These are phyloP conservation scores for Venturia canescens DNA, from an alignment of 1,140 invertebrate genomes.

Conservation along the genomic window DNA sequence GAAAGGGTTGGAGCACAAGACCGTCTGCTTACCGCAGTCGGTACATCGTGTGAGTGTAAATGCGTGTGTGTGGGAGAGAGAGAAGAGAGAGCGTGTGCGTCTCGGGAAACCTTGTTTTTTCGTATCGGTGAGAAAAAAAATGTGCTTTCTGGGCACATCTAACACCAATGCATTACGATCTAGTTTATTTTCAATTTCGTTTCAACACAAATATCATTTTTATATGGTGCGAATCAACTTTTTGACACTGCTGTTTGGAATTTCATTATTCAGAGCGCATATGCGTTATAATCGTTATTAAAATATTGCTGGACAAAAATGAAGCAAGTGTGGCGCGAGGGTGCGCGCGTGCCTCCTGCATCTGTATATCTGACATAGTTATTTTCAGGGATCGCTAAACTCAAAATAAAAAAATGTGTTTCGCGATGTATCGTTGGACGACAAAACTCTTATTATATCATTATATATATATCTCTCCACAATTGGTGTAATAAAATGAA, in stretches of 20 bases:
- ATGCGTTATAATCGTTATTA: too few relatives aligned
- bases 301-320: too few relatives aligned
- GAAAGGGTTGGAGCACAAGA: slow-evolving; percentile 31
- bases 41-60: slow-evolving; percentile 19
- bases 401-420: background rate
- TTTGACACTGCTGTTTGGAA: background rate
- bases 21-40: slow-evolving; percentile 43
- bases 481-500: too few relatives aligned
- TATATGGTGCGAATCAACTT: too few relatives aligned
- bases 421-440: slow-evolving; percentile 2
- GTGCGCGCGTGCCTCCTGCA: too few relatives aligned
- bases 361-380: background rate
- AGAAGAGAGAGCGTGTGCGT: background rate
- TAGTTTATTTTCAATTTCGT: background rate
- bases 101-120: background rate
- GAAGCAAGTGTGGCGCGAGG: too few relatives aligned
- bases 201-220: too few relatives aligned
- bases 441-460: too few relatives aligned
- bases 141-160: background rate
- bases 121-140: background rate
- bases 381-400: background rate
- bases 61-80: background rate
- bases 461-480: too few relatives aligned
- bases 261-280: background rate
- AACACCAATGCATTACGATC: background rate